Evolutionary conservation across 2,113 vertebrate genomes (phyloP).

Genomic region (Falcunculus frontatus): DNA sequence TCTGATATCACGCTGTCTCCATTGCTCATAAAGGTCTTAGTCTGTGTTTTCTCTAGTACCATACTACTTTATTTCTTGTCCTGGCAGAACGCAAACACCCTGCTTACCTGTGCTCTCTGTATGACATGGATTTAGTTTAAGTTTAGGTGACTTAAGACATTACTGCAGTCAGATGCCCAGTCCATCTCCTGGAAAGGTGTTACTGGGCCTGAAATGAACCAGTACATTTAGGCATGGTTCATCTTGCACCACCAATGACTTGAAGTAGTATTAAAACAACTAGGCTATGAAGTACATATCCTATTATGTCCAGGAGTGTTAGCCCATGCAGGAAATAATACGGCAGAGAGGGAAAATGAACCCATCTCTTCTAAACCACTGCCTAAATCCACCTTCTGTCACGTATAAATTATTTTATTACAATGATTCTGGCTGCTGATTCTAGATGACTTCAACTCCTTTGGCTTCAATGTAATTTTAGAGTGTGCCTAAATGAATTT

Average conservation of each 20-base stretch:
- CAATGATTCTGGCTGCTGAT: not conserved
- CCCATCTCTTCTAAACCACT: not conserved
- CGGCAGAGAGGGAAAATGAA: not conserved
- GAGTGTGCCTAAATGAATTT: not conserved
- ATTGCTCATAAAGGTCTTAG: not conserved
- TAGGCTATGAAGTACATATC: not conserved
- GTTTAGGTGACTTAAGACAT: not conserved
- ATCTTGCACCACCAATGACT: not conserved
- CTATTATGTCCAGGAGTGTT: not conserved
- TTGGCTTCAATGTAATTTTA: not conserved
- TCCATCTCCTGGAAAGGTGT: not conserved
- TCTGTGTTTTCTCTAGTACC: not conserved
- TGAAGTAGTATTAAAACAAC: not conserved
- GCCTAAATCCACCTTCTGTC: not conserved
- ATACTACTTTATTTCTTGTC: not conserved
- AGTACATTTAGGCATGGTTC: not conserved
- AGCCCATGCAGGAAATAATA: not conserved
- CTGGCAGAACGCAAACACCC: not conserved
- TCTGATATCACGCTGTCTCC: not conserved
- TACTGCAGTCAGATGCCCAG: not conserved
- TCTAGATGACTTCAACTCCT: not conserved
- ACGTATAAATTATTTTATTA: not conserved
- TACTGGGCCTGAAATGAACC: not conserved
- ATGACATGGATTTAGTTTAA: not conserved
- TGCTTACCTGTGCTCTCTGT: rapidly evolving